These are phyloP conservation scores for Yasuhikotakia modesta DNA, from an alignment of 2,797 vertebrate species.

Conservation along the genomic window DNA sequence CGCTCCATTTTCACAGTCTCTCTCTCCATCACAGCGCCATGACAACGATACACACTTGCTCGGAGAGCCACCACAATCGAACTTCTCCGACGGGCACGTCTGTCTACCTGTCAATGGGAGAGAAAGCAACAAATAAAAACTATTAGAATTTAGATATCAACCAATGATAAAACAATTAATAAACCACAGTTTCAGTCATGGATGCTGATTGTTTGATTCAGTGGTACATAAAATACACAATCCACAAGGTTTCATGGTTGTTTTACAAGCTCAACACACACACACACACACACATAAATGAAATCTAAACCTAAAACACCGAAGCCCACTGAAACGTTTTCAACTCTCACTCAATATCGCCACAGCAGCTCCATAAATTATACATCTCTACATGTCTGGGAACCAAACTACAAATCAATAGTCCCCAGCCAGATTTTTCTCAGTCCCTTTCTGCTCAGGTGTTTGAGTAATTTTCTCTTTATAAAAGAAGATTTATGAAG, in stretches of 20 bases:
- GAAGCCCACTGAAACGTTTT: slow-evolving; percentile 24
- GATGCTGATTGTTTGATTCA: background rate
- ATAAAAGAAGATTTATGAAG: slow-evolving; percentile 45
- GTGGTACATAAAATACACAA: background rate
- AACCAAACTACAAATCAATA: slow-evolving; percentile 52
- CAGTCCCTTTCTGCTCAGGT: slow-evolving; percentile 22
- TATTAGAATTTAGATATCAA: background rate
- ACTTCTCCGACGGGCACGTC: slow-evolving; percentile 91
- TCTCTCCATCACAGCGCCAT: slow-evolving; percentile 96
- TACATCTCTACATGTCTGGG: slow-evolving; percentile 66
- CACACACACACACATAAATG: background rate
- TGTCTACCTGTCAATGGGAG: slow-evolving; percentile 78
- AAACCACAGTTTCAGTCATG: background rate
- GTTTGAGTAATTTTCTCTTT: slow-evolving; percentile 29
- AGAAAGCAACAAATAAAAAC: background rate
- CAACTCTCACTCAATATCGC: slow-evolving; percentile 66
- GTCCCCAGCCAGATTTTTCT: slow-evolving; percentile 27
- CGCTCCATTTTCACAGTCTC: slow-evolving; percentile 89
- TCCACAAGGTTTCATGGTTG: background rate
- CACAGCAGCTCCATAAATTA: slow-evolving; percentile 73
- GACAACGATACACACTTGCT: slow-evolving; percentile 92
- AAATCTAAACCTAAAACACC: slow-evolving; percentile 26
- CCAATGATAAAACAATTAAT: background rate
- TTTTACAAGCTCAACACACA: background rate
- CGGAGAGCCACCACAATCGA: slow-evolving; percentile 87